Evolutionary conservation across 2,797 vertebrate genomes (phyloP).

Genomic region (Sebastes oblongus): DNA sequence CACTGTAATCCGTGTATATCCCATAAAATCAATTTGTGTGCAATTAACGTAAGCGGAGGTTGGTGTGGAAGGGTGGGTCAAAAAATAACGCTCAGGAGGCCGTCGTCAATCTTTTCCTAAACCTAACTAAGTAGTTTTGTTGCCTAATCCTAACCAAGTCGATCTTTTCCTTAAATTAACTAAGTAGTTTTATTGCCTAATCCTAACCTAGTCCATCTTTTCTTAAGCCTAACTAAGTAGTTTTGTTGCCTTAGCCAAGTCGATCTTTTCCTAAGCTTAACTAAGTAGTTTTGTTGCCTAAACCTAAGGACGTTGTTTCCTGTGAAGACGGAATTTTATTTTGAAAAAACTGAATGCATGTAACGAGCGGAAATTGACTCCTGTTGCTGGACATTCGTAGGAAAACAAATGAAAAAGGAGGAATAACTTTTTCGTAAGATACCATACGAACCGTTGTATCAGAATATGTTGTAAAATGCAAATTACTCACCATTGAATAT

Average conservation of each 20-base stretch:
- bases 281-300: not conserved
- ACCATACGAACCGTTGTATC: not conserved
- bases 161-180: too few relatives aligned
- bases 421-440: not conserved
- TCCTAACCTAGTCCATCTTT: too few relatives aligned
- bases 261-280: fast-evolving
- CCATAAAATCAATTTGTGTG: not conserved
- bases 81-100: fast-evolving
- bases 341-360: not conserved
- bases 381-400: not conserved
- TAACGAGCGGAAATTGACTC: not conserved
- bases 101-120: too few relatives aligned
- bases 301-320: not conserved
- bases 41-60: not conserved
- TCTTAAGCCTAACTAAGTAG: too few relatives aligned
- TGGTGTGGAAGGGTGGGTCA: too few relatives aligned
- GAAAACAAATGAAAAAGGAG: not conserved
- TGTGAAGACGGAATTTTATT: not conserved
- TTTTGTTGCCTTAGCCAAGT: too few relatives aligned
- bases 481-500: not conserved
- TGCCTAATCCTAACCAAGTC: too few relatives aligned
- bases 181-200: too few relatives aligned
- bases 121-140: too few relatives aligned
- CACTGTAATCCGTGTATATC: not conserved
- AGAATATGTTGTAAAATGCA: not conserved